phyloP scores from a whole-genome alignment of 1,140 invertebrate genomes.

The Pseudoatta argentina region DNA sequence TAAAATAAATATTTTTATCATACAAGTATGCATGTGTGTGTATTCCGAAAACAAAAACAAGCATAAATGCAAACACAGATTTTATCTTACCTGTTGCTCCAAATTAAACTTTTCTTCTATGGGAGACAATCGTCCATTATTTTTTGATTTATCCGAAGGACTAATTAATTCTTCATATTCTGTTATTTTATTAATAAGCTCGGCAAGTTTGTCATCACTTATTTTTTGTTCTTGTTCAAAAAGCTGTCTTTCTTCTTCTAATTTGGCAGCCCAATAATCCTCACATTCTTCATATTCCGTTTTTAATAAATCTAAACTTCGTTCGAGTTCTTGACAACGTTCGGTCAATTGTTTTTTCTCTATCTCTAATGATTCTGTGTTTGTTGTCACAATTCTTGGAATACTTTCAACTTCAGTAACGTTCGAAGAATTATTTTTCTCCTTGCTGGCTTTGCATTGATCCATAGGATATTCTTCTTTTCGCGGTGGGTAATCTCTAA shows the following conservation, averaged over 20 bases:
- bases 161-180: conserved; percentile 93
- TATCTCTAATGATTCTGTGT: conserved; percentile 71
- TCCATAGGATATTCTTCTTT: conserved; percentile 75
- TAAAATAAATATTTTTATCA: neutral
- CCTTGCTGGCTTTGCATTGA: conserved; percentile 65
- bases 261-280: conserved; percentile 93
- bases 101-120: conserved; percentile 92
- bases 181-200: conserved; percentile 91
- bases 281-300: conserved; percentile 94
- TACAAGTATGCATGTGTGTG: neutral
- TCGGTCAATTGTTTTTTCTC: conserved; percentile 86
- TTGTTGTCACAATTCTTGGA: conserved; percentile 12
- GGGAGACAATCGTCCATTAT: conserved; percentile 88
- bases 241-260: conserved; percentile 92
- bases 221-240: conserved; percentile 92
- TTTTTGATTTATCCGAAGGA: conserved; percentile 84
- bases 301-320: conserved; percentile 90
- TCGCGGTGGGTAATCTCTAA: conserved; percentile 83
- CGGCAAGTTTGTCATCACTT: conserved; percentile 92
- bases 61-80: neutral
- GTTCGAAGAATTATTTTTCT: conserved; percentile 44
- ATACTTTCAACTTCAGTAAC: conserved; percentile 42
- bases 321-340: conserved; percentile 90
- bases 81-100: conserved; percentile 88
- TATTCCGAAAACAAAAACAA: neutral